Conservation (phyloP, 2,113 vertebrate species). For the Condylura cristata region DNA sequence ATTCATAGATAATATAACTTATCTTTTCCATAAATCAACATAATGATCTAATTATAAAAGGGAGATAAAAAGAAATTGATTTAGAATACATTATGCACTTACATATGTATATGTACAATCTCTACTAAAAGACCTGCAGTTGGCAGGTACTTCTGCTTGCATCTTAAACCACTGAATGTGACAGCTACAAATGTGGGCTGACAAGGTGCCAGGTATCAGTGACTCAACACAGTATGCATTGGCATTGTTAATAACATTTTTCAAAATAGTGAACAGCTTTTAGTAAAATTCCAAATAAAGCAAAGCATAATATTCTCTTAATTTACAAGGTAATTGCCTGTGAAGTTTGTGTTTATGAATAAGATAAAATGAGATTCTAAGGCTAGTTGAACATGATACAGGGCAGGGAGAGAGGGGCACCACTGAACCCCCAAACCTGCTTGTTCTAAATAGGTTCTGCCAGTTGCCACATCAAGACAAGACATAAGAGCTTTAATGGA, state of each 20-base stretch:
- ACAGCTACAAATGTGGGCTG: background rate
- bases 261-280: constrained; percentile 4
- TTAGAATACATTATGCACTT: background rate
- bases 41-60: background rate
- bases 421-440: no score
- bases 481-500: no score
- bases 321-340: background rate
- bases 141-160: background rate
- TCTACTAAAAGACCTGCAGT: background rate
- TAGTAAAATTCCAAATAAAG: background rate
- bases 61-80: background rate
- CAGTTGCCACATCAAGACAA: no score
- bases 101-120: background rate
- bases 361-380: background rate
- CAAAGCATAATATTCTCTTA: background rate
- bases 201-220: background rate
- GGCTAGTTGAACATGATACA: background rate
- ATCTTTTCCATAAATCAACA: background rate
- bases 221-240: background rate
- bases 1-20: no score
- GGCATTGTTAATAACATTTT: background rate
- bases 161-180: background rate
- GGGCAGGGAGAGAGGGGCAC: no score
- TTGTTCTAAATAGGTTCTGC: no score
- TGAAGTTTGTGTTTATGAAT: background rate